Base-by-base conservation (phyloP, 2,888 invertebrate genomes). In the Sinopyrophorus schimmeli region DNA sequence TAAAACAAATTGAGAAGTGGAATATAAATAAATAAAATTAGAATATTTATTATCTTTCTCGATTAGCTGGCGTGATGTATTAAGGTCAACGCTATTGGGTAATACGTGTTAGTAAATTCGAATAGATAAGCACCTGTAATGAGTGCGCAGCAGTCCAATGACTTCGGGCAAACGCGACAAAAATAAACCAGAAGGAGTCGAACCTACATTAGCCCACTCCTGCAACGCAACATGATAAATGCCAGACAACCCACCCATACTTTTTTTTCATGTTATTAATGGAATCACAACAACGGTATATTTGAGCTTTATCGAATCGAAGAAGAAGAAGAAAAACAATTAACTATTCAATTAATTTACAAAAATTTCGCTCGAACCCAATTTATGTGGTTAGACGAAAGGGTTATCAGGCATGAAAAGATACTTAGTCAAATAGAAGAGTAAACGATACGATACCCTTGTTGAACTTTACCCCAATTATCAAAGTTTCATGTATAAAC, bases 41-140 rank as follows among this genome's bases (percentile, higher is more conserved):
- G n/a, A n/a, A n/a, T n/a, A n/a, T n/a, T n/a, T n/a, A n/a, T n/a
- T n/a, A n/a, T n/a, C n/a, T n/a, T n/a, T n/a, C n/a, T n/a, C n/a
- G n/a, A n/a, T n/a, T n/a, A 28, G 14, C 24, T 10, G 12, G 9
- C 23, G 7, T 32, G 9, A 17, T 39, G 11, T 18, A 39, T 39
- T 39, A 39, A 39, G 39, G 39, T 39, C 28, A 39, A 28, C 16
- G 3, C 10, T 32, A 37, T 39, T 32, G 26, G 24, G 41, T 28
- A 41, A 47, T 40, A 24, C 30, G 41, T 47, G 46, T 47, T 39
- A 35, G 32, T 32, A 46, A 41, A 44, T 53, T 44, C 46, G 48
- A 55, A 41, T 37, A 47, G 55, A 58, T 53, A 55, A 54, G 55
- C 55, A 57, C 59, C 55, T 59, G 55, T 54, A 54, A 53, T 35